Evolutionary conservation across 2,113 vertebrate species (phyloP).

Genomic region (Alectura lathami): DNA sequence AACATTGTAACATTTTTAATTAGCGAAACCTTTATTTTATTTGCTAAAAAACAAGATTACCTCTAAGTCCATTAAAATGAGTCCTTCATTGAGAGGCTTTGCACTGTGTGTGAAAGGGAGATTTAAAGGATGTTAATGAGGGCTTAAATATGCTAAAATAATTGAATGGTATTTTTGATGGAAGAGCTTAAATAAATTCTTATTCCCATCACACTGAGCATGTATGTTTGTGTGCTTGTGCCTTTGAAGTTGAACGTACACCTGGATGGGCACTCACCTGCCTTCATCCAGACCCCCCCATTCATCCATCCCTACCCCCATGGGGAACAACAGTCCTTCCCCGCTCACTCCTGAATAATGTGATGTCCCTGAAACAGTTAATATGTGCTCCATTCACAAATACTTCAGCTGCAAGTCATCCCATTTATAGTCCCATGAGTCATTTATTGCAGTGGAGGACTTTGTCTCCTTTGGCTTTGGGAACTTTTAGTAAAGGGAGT

Average conservation of each 20-base stretch:
- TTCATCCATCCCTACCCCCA: not conserved
- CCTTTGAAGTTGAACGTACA: not conserved
- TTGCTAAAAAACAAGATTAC: constrained; percentile 59
- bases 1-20: constrained; percentile 58
- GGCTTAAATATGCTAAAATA: constrained; percentile 33
- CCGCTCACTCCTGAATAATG: not conserved
- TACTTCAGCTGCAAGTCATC: not conserved
- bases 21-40: constrained; percentile 56
- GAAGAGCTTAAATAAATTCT: constrained; percentile 18
- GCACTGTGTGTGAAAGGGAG: constrained; percentile 5
- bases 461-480: not conserved
- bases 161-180: constrained; percentile 28
- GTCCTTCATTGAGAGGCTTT: not conserved
- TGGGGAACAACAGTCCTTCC: not conserved
- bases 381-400: not conserved
- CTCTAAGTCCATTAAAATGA: constrained; percentile 49
- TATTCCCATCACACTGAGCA: not conserved
- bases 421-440: not conserved
- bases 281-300: not conserved
- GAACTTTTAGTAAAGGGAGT: not conserved
- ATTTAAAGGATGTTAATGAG: constrained; percentile 44
- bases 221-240: not conserved
- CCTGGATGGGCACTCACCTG: not conserved
- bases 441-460: not conserved
- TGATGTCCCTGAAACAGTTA: not conserved